phyloP scores from a whole-genome alignment of 2,797 vertebrate species.

The Arnoldichthys spilopterus region DNA sequence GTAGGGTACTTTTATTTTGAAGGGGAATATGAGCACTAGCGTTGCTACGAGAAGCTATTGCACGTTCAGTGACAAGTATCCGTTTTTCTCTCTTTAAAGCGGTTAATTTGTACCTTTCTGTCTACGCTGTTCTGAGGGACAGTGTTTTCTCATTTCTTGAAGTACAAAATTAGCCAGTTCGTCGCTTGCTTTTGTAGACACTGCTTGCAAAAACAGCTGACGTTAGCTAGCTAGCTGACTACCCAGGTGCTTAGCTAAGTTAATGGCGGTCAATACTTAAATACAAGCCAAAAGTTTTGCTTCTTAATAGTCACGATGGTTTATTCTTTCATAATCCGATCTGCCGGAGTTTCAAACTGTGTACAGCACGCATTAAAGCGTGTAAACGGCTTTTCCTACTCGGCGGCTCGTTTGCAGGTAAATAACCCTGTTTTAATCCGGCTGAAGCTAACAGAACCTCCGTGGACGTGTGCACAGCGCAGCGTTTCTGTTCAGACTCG shows the following conservation, averaged over 20 bases:
- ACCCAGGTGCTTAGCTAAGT: background rate
- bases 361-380: conserved; percentile 50
- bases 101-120: background rate
- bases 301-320: conserved; percentile 59
- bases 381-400: conserved; percentile 20
- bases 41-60: background rate
- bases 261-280: background rate
- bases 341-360: conserved; percentile 38
- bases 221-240: background rate
- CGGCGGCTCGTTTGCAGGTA: background rate
- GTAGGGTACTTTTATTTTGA: background rate
- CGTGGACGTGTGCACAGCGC: background rate
- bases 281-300: background rate
- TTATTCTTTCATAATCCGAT: conserved; percentile 65
- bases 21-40: background rate
- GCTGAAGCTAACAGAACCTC: background rate
- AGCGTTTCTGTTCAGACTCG: conserved; percentile 30
- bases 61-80: background rate
- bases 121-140: background rate
- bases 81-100: background rate
- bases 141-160: background rate
- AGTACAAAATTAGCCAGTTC: background rate
- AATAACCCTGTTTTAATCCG: background rate
- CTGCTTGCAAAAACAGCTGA: background rate
- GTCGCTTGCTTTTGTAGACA: background rate